phyloP scores from a whole-genome alignment of 1,140 invertebrate genomes.

The Drosophila fuyamai region DNA sequence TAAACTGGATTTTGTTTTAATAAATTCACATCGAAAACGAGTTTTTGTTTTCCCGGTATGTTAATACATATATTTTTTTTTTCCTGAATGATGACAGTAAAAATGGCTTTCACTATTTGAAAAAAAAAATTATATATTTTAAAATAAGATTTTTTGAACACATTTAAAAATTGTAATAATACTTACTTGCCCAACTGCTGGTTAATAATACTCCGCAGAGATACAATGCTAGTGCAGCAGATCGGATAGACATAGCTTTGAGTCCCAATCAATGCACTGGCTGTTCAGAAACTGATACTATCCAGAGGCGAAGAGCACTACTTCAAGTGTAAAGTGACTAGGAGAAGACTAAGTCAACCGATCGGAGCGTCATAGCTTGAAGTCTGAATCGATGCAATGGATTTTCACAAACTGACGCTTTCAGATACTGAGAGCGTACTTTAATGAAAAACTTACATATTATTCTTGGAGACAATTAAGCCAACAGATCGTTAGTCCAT shows the following conservation, averaged over 20 bases:
- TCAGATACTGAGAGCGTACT: too few species aligned
- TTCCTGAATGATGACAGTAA: background rate
- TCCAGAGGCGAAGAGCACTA: background rate
- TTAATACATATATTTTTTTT: background rate
- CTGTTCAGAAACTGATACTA: background rate
- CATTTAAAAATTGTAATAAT: background rate
- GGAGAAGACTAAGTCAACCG: too few species aligned
- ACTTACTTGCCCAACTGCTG: slow-evolving; percentile 11
- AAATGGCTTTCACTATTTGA: too few species aligned
- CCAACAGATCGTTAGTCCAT: too few species aligned
- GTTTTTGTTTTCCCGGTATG: slow-evolving; percentile 1
- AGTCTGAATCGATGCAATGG: background rate
- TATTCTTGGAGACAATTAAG: too few species aligned
- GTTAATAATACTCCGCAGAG: background rate
- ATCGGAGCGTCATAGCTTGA: background rate
- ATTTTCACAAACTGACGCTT: too few species aligned
- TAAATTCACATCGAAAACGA: background rate
- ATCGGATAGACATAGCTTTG: slow-evolving; percentile 6
- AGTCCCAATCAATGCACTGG: background rate
- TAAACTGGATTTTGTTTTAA: background rate
- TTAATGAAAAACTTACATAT: too few species aligned
- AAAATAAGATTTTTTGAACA: background rate
- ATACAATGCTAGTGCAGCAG: background rate
- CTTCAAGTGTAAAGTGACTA: background rate
- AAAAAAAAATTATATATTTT: background rate